A percentile compares a stretch with the other conserved stretches of the same genome.
phyloP scores from a whole-genome alignment of 2,888 invertebrate genomes.

The Eupeodes luniger region DNA sequence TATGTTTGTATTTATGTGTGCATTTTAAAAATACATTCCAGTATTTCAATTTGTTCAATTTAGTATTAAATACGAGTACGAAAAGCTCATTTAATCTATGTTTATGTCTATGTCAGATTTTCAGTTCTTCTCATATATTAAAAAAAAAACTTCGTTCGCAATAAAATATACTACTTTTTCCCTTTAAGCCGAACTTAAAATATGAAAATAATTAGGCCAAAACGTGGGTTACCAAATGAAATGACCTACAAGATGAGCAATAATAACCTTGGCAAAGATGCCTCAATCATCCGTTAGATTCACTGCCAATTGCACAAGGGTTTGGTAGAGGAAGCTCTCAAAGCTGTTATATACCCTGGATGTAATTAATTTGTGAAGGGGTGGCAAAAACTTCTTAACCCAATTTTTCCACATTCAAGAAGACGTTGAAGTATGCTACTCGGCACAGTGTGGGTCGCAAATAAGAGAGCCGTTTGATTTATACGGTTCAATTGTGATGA shows the following conservation, averaged over 20 bases:
- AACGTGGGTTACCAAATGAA: conserved; percentile 47
- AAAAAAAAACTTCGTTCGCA: not conserved
- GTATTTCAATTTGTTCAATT: no score
- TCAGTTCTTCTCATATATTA: not conserved
- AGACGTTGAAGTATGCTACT: not conserved
- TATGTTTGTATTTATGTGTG: no score
- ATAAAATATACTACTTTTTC: conserved; percentile 20
- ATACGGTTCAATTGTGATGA: not conserved
- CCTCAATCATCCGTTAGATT: conserved; percentile 57
- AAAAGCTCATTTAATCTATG: no score
- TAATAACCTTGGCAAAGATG: conserved; percentile 64
- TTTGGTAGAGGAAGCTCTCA: not conserved
- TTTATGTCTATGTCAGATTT: no score
- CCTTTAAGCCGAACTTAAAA: not conserved
- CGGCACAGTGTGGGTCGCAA: not conserved
- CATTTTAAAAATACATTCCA: no score
- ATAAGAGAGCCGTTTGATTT: not conserved
- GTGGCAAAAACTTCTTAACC: conserved; percentile 63
- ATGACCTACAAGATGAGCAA: conserved; percentile 54
- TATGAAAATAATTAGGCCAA: conserved; percentile 32
- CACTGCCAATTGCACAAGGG: conserved; percentile 44
- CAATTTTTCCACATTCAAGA: conserved; percentile 37
- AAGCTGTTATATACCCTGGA: conserved; percentile 14
- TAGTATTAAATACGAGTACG: no score
- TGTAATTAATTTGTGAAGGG: conserved; percentile 55